Evolutionary conservation across 1,140 invertebrate genomes (phyloP).

Genomic region (Drosophila pallidifrons): DNA sequence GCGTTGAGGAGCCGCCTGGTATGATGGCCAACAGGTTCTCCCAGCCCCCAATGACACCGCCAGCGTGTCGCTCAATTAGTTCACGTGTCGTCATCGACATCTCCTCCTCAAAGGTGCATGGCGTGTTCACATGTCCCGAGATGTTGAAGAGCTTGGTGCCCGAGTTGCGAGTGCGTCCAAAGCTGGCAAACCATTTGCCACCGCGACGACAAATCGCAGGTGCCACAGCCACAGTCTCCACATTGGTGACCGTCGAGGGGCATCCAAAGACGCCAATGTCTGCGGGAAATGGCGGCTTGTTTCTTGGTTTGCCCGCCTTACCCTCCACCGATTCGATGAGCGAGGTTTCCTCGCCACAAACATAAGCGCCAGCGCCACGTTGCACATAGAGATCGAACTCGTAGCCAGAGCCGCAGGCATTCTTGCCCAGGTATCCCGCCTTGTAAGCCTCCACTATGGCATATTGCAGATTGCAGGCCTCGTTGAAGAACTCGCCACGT

Average conservation of each 20-base stretch:
- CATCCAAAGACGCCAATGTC: conserved; percentile 92
- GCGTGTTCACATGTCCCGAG: conserved; percentile 91
- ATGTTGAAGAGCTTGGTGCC: conserved; percentile 93
- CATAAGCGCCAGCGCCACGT: conserved; percentile 92
- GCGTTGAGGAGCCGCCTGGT: conserved; percentile 73
- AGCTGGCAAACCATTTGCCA: conserved; percentile 90
- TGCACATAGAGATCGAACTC: conserved; percentile 93
- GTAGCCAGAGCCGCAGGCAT: conserved; percentile 91
- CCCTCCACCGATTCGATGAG: conserved; percentile 93
- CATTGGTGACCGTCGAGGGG: conserved; percentile 94
- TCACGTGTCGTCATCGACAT: conserved; percentile 71
- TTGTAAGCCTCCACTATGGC: conserved; percentile 91
- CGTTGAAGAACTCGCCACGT: conserved; percentile 93
- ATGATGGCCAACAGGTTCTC: conserved; percentile 73
- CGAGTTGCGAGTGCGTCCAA: conserved; percentile 90
- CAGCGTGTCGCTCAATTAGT: conserved; percentile 71
- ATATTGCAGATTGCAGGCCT: conserved; percentile 90
- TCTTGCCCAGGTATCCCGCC: conserved; percentile 90
- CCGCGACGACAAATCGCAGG: conserved; percentile 89
- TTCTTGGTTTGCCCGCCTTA: conserved; percentile 88
- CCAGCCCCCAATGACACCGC: conserved; percentile 73
- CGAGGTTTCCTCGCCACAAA: conserved; percentile 93
- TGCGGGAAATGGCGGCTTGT: conserved; percentile 93
- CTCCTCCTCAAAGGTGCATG: conserved; percentile 91
- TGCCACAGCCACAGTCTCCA: conserved; percentile 88